Percentiles rank a stretch among this genome's conserved stretches.
Conservation (phyloP, 2,888 invertebrate genomes). For the Adelognathus sp. region DNA sequence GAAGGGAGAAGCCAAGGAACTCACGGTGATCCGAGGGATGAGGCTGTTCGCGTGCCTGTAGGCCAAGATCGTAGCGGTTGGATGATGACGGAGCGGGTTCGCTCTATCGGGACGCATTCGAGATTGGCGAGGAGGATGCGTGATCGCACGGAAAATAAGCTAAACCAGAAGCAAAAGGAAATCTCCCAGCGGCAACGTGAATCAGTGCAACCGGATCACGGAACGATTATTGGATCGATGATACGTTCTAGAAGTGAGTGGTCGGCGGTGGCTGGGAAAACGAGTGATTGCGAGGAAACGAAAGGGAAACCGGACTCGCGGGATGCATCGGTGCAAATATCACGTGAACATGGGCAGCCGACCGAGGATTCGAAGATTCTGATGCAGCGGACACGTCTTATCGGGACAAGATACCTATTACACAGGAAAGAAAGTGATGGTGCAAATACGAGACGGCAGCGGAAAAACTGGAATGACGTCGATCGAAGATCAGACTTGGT, state of each 20-base stretch:
- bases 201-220: not conserved
- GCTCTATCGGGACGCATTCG: constrained; percentile 2
- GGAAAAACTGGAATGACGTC: not conserved
- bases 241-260: not conserved
- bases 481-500: not conserved
- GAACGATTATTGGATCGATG: not conserved
- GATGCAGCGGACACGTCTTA: not conserved
- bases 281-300: not conserved
- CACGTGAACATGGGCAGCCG: not conserved
- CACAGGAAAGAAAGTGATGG: not conserved
- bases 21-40: not conserved
- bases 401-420: not conserved
- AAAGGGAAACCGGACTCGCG: not conserved
- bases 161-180: not conserved
- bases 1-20: constrained; percentile 36
- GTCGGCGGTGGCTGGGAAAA: not conserved
- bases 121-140: constrained; percentile 27
- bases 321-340: not conserved
- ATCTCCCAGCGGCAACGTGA: not conserved
- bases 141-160: constrained; percentile 4
- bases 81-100: constrained; percentile 12
- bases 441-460: not conserved
- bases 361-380: not conserved
- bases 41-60: constrained; percentile 38
- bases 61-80: not conserved